phyloP scores from a whole-genome alignment of 1,140 invertebrate genomes.

The Drosophila watanabei region DNA sequence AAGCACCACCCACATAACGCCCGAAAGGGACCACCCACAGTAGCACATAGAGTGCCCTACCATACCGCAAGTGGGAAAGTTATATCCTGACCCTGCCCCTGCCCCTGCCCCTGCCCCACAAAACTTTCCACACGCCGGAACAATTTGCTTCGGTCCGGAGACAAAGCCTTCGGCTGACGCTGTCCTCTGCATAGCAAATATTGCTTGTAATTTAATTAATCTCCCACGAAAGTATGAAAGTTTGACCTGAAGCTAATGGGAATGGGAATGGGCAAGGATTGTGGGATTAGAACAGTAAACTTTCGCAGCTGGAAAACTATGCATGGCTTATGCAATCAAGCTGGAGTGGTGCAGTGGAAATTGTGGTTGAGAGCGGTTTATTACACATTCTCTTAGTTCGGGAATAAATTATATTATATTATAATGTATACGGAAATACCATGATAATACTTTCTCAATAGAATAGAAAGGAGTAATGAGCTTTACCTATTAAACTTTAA shows the following conservation, averaged over 20 bases:
- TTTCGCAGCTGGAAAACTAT: conserved; percentile 7
- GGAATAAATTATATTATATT: background rate
- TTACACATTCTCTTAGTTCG: background rate
- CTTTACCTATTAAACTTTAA: too few relatives aligned
- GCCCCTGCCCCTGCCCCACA: too few relatives aligned
- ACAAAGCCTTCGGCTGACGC: conserved; percentile 34
- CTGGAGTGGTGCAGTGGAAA: background rate
- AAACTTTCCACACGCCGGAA: conserved; percentile 41
- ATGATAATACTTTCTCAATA: background rate
- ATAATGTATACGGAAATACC: background rate
- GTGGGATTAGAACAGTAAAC: conserved; percentile 20
- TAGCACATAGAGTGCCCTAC: background rate
- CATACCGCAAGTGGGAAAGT: conserved; percentile 36
- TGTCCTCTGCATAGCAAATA: conserved; percentile 56
- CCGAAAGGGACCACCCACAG: background rate
- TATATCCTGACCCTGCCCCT: background rate
- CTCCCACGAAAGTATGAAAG: conserved; percentile 50
- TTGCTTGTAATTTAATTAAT: conserved; percentile 77
- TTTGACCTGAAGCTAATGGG: conserved; percentile 30
- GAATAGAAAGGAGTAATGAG: too few relatives aligned
- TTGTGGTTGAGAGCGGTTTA: background rate
- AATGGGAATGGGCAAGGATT: conserved; percentile 2
- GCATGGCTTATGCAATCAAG: conserved; percentile 13
- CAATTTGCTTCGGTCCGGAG: conserved; percentile 50
- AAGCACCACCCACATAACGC: conserved; percentile 1